Base-by-base conservation (phyloP, 2,888 invertebrate genomes). In the Aelia acuminata region DNA sequence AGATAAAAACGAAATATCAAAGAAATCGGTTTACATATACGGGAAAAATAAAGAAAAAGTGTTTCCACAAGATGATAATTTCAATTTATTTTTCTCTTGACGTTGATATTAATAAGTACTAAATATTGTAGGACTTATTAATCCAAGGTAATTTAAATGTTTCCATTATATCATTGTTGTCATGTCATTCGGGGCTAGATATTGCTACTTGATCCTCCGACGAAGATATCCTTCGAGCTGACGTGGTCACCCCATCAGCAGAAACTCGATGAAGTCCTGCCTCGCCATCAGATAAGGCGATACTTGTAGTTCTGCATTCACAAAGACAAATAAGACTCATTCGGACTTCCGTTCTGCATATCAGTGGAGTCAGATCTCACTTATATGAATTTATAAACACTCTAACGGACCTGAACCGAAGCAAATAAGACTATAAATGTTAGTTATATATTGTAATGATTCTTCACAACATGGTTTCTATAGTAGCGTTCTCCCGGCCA, bases 391-490 rank as follows among this genome's bases (percentile, higher is more conserved):
- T 43, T 80, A 47, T 43, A 80, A 80, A 80, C 80, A 80, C 80
- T 13, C 43, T 15, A 47, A 11, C 10, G 11, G 80, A 39, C 80
- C 43, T 4, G 3, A 80, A 47, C 43, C 80, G 22, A 47, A 80
- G n/a, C 35, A 39, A 80, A 80, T 80, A 80, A 80, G 80, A 80
- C 80, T n/a, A 80, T 43, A 47, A 80, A 80, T 22, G n/a, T 43
- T 80, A 80, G 75, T 75, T 43, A 80, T 80, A 11, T 80, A 43
- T 47, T n/a, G 43, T 80, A 80, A 80, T 80, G 80, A 80, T n/a
- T n/a, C 43, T 22, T 13, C 11, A 3, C 22, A 47, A 80, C 43
- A 43, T 20, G 47, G n/a, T 43, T 43, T n/a, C 2, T 80, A 47
- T 80, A 80, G 80, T 80, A 80, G 80, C 43, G 10, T 80, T 47